Percentiles rank a stretch among this genome's conserved stretches.
Evolutionary conservation across 2,113 vertebrate genomes (phyloP).

Genomic region (Himantopus leucocephalus): DNA sequence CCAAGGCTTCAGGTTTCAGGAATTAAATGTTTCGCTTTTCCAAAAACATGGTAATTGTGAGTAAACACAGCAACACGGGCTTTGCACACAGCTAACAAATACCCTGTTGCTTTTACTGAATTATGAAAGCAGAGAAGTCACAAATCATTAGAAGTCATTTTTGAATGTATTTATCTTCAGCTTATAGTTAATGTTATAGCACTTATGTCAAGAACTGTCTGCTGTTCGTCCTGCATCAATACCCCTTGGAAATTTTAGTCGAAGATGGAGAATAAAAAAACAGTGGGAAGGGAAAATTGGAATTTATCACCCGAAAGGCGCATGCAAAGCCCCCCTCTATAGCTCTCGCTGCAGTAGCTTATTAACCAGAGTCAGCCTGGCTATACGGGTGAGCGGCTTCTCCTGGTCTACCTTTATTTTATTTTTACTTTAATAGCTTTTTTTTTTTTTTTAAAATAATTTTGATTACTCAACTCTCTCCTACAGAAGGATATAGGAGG

Average conservation of each 20-base stretch:
- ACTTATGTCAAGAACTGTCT: background rate
- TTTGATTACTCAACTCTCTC: background rate
- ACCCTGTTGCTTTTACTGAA: background rate
- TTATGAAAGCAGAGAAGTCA: constrained; percentile 14
- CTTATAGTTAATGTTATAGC: background rate
- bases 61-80: background rate
- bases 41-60: background rate
- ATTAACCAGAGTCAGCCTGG: background rate
- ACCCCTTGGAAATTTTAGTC: background rate
- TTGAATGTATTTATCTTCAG: constrained; percentile 20
- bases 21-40: background rate
- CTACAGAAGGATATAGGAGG: background rate
- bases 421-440: background rate
- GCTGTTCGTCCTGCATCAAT: constrained; percentile 11
- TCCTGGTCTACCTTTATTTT: background rate
- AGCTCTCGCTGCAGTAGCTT: background rate
- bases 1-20: background rate
- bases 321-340: background rate
- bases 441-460: background rate
- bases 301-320: background rate
- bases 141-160: background rate
- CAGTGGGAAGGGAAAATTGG: background rate
- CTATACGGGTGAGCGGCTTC: background rate
- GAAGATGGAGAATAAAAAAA: background rate
- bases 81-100: constrained; percentile 12